Percentiles rank a stretch among this genome's conserved stretches.
These are phyloP conservation scores for Rhagonycha fulva DNA, from an alignment of 2,888 invertebrate genomes.

Conservation along the genomic window DNA sequence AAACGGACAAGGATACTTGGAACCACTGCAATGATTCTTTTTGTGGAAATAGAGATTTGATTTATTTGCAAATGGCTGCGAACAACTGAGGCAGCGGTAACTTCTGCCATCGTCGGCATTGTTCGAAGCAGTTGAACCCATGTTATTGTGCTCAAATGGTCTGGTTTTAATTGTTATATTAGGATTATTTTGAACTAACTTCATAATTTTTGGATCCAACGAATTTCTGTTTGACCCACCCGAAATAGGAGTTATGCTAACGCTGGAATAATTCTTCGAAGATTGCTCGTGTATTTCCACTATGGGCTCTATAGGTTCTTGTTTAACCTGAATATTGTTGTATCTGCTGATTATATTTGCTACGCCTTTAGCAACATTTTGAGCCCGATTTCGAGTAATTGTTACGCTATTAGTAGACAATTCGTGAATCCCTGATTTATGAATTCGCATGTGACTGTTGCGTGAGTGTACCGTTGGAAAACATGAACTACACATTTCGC, in stretches of 20 bases:
- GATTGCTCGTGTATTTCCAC: conserved; percentile 51
- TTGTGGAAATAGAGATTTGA: conserved; percentile 55
- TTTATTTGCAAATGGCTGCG: conserved; percentile 53
- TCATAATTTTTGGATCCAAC: conserved; percentile 50
- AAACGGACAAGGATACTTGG: conserved; percentile 55
- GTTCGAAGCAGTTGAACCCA: conserved; percentile 7
- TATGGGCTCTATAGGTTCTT: conserved; percentile 51
- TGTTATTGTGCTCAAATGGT: conserved; percentile 6
- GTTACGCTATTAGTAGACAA: conserved; percentile 20
- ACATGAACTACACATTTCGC: conserved; percentile 51
- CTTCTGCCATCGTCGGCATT: conserved; percentile 38
- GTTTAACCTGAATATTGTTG: conserved; percentile 40
- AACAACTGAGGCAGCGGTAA: conserved; percentile 54
- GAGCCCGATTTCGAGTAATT: conserved; percentile 8
- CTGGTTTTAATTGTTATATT: conserved; percentile 50
- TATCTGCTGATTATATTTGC: conserved; percentile 11
- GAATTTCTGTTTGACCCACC: conserved; percentile 44
- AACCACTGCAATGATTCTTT: conserved; percentile 54
- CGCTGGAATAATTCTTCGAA: conserved; percentile 35
- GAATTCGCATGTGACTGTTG: conserved; percentile 55
- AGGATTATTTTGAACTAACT: conserved; percentile 53
- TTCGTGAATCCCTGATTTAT: conserved; percentile 43
- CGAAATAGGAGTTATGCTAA: conserved; percentile 52
- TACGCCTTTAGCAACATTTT: conserved; percentile 12
- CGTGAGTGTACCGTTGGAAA: conserved; percentile 53